These are phyloP conservation scores for Chiloscyllium plagiosum DNA, from an alignment of 2,113 vertebrate species.

Conservation along the genomic window DNA sequence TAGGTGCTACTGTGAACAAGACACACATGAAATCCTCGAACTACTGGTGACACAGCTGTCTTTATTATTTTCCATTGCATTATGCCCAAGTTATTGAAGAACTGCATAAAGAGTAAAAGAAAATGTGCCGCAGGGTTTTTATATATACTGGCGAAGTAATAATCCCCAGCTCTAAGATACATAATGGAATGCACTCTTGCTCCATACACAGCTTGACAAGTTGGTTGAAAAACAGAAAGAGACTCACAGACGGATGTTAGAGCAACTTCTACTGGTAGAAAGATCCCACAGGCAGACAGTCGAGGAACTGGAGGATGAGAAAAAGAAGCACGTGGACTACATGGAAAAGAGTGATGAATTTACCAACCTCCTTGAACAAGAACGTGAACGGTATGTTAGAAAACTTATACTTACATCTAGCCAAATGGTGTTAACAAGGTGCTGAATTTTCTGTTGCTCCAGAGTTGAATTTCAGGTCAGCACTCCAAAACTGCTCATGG, in stretches of 20 bases:
- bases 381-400: constrained; percentile 77
- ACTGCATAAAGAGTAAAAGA: not conserved
- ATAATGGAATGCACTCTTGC: constrained; percentile 35
- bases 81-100: too few relatives aligned
- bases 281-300: constrained; percentile 65
- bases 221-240: constrained; percentile 66
- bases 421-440: not conserved
- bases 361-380: constrained; percentile 69
- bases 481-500: not conserved
- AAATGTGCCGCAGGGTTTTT: not conserved
- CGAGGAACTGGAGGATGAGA: constrained; percentile 67
- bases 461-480: not conserved
- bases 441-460: not conserved
- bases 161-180: not conserved
- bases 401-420: not conserved
- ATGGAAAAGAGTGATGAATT: constrained; percentile 70
- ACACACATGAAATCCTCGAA: not conserved
- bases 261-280: constrained; percentile 70
- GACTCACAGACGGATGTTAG: constrained; percentile 62
- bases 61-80: not conserved
- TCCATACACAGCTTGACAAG: constrained; percentile 65
- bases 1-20: not conserved
- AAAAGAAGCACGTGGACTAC: constrained; percentile 67
- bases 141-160: not conserved
- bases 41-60: not conserved